These are phyloP conservation scores for Phortica variegata DNA, from an alignment of 1,140 invertebrate species.

Conservation along the genomic window DNA sequence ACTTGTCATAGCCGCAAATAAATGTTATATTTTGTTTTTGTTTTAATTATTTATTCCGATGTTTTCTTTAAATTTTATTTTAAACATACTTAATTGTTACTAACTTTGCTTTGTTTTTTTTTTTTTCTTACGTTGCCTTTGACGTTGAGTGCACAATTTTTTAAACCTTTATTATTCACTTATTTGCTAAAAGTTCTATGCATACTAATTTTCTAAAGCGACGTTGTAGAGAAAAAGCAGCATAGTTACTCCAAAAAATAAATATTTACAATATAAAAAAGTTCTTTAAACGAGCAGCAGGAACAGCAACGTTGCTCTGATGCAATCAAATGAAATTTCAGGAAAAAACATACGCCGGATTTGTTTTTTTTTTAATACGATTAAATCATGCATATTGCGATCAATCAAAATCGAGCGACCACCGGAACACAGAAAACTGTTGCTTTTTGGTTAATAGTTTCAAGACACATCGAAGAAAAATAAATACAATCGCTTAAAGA, in stretches of 20 bases:
- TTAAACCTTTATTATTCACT: constrained; percentile 19
- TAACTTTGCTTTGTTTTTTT: too few relatives aligned
- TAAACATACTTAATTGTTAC: constrained; percentile 3
- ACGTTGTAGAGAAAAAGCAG: too few relatives aligned
- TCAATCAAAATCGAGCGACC: too few relatives aligned
- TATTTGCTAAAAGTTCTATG: constrained; percentile 46
- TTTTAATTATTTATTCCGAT: constrained; percentile 1
- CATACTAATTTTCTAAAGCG: too few relatives aligned
- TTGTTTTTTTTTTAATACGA: too few relatives aligned
- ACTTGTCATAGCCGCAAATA: too few relatives aligned
- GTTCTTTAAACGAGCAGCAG: neutral
- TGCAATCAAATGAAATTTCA: neutral
- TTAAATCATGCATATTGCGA: too few relatives aligned
- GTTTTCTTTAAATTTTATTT: constrained; percentile 1
- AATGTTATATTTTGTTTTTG: constrained; percentile 19
- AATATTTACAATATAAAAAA: constrained; percentile 9
- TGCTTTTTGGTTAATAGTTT: too few relatives aligned
- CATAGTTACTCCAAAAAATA: constrained; percentile 25
- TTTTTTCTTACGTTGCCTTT: neutral
- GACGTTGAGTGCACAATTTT: constrained; percentile 12
- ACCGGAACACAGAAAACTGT: too few relatives aligned
- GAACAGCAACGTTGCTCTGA: neutral
- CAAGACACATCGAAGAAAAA: too few relatives aligned
- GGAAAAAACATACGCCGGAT: too few relatives aligned
- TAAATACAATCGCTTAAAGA: too few relatives aligned